Evolutionary conservation across 2,797 vertebrate genomes (phyloP), one percentile per base, ranked within the genome.

Genomic region (Steatocranus sp.): DNA sequence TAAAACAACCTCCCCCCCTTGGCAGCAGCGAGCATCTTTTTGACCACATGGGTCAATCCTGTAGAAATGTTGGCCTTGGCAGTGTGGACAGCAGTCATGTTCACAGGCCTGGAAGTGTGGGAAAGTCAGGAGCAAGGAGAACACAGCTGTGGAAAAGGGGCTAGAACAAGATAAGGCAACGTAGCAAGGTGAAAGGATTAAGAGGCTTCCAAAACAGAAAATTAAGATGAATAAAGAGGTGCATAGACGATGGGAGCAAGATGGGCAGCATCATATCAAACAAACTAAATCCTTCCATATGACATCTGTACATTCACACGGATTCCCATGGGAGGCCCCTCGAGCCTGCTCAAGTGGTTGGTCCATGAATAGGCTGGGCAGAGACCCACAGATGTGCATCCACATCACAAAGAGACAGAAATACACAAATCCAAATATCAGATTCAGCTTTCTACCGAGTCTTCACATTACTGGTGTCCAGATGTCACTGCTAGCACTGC

Each of bases 401-500:
- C 92, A 94, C 92, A 94, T 92, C 92, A 91, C 79, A 92, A 84
- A 86, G 73, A 92, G 78, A 87, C 88, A 85, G 75, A 83, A 87
- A 89, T 87, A 92, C 80, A 32, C 54, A 0, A 6, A 86, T 63
- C 43, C 85, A 92, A 91, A 93, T 87, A 82, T 92, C 88, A 90
- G 82, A 82, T 91, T 93, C 84, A 77, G 86, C 68, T 92, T 86
- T 85, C 88, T 30, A 58, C 30, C 5, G 7, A 18, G 76, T 78
- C 82, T 32, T 83, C 66, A 78, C 66, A 51, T 77, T 82, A 2
- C 88, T 90, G 90, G 63, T 7, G 83, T 81, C 88, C 92, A 91
- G 90, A 93, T 94, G 92, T 91, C 43, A n/a, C 82, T 6, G 41
- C 36, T 78, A 34, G 48, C 53, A 30, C 36, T 5, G 66, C 12